Evolutionary conservation across 1,140 invertebrate species (phyloP).

Genomic region (Papilio polyxenes): DNA sequence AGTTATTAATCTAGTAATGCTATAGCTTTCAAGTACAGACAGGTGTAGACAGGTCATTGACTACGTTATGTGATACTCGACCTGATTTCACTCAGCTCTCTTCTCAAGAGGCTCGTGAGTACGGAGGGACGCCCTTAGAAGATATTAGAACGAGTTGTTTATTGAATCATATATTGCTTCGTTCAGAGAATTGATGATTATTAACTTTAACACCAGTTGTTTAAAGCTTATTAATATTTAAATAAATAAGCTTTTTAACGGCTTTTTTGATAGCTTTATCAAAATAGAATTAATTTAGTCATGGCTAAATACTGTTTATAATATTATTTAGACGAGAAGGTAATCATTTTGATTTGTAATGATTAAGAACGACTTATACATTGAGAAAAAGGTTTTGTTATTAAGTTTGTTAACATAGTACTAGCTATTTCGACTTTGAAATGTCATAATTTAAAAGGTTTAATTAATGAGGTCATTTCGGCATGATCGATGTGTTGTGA

Average conservation of each 20-base stretch:
- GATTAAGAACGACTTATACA: no score
- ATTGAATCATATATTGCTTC: neutral
- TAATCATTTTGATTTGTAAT: neutral
- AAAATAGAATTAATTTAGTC: no score
- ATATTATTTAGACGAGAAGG: no score
- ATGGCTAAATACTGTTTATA: no score
- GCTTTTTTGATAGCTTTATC: no score
- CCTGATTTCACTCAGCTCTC: slow-evolving; percentile 9
- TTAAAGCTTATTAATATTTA: neutral
- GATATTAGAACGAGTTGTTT: neutral
- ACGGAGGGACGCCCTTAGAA: neutral
- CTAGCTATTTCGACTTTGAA: neutral
- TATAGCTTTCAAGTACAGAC: neutral
- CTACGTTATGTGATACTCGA: slow-evolving; percentile 17
- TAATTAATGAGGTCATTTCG: neutral
- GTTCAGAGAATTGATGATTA: neutral
- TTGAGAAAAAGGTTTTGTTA: neutral
- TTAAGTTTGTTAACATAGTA: neutral
- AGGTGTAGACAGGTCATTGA: slow-evolving; percentile 20
- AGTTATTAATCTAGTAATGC: neutral
- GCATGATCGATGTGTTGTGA: slow-evolving; percentile 17
- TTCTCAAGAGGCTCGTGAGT: neutral
- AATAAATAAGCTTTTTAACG: no score
- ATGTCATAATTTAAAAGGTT: neutral
- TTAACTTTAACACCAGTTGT: neutral